A percentile compares a stretch with the other conserved stretches of the same genome.
phyloP scores from a whole-genome alignment of 2,888 invertebrate species.

The Odontocerum albicorne region DNA sequence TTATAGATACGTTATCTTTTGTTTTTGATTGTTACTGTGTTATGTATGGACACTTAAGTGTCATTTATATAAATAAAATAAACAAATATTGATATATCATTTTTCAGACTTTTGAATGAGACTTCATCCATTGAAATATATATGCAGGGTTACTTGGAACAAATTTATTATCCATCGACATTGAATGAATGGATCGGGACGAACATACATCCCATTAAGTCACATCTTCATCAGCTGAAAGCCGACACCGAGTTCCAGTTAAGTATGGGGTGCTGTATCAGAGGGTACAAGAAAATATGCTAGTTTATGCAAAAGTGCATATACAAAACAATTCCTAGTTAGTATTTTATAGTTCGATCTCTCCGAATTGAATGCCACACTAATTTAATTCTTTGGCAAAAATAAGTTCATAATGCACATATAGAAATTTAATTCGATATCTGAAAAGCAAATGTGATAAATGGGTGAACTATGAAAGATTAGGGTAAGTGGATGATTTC shows the following conservation, averaged over 20 bases:
- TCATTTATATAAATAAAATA: not conserved
- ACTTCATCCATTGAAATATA: slow-evolving; percentile 56
- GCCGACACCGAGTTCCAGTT: slow-evolving; percentile 56
- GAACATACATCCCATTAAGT: slow-evolving; percentile 55
- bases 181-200: slow-evolving; percentile 64
- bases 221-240: slow-evolving; percentile 53
- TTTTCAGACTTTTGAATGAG: slow-evolving; percentile 54
- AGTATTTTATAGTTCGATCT: too few relatives aligned
- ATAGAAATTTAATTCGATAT: too few relatives aligned
- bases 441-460: too few relatives aligned
- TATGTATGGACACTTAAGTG: not conserved
- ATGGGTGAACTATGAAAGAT: too few relatives aligned
- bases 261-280: slow-evolving; percentile 47
- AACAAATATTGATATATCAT: too few relatives aligned
- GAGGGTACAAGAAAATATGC: slow-evolving; percentile 9
- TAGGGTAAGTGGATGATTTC: too few relatives aligned
- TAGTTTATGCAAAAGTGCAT: not conserved
- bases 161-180: slow-evolving; percentile 59
- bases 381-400: too few relatives aligned
- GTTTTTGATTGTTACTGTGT: too few relatives aligned
- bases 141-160: slow-evolving; percentile 54
- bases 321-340: too few relatives aligned
- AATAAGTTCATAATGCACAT: too few relatives aligned
- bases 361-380: too few relatives aligned
- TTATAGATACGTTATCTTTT: too few relatives aligned